Evolutionary conservation across 2,888 invertebrate species (phyloP).

Genomic region (Salpingus planirostris): DNA sequence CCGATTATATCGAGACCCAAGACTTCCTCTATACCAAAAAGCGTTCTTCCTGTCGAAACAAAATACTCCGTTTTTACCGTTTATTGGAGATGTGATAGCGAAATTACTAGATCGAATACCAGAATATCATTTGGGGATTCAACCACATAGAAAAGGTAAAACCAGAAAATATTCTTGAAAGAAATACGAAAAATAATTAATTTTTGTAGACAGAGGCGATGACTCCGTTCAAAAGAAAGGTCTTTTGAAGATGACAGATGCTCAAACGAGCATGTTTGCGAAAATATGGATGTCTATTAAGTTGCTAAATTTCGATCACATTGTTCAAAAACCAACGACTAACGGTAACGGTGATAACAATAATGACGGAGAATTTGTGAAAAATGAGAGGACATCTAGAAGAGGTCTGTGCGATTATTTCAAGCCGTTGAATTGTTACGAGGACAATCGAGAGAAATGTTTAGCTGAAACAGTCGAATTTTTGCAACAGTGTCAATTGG

Average conservation of each 20-base stretch:
- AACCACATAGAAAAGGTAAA: conserved; percentile 2
- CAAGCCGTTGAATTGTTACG: conserved; percentile 25
- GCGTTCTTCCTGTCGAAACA: conserved; percentile 38
- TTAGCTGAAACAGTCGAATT: conserved; percentile 35
- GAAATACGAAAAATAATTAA: neutral
- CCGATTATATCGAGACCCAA: conserved; percentile 41
- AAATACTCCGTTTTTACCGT: conserved; percentile 42
- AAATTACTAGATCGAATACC: conserved; percentile 38
- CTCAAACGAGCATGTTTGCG: conserved; percentile 4
- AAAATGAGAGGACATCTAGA: neutral
- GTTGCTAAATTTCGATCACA: conserved; percentile 2
- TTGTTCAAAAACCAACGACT: neutral
- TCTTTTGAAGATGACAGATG: neutral
- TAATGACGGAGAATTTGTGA: neutral
- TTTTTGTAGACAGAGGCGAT: neutral
- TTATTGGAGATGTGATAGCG: conserved; percentile 42
- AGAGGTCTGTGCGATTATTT: conserved; percentile 28
- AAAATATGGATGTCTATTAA: conserved; percentile 9
- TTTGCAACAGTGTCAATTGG: conserved; percentile 39
- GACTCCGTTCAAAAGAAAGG: neutral
- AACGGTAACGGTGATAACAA: conserved; percentile 1
- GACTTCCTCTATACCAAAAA: conserved; percentile 37
- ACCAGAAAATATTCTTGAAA: conserved; percentile 4
- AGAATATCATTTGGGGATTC: conserved; percentile 17
- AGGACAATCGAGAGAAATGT: conserved; percentile 32